Base-by-base conservation (phyloP, 2,888 invertebrate genomes). In the Cephalotes varians region DNA sequence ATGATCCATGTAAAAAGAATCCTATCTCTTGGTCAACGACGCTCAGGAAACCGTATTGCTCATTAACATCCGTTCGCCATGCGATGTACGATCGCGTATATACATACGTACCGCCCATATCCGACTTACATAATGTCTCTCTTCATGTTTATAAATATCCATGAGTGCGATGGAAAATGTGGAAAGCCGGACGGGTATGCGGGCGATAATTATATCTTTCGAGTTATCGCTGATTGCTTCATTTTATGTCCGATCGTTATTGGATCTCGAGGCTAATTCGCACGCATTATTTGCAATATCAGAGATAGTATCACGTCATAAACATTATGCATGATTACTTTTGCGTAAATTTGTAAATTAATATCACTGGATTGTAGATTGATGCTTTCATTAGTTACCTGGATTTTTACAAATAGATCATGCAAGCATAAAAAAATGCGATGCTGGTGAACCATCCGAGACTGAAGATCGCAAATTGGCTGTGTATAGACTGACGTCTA, bases 71-170 rank as follows among this genome's bases (percentile, higher is more conserved):
- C 69, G 77, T 77, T 44, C 62, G 40, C 34, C 56, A 28, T 37
- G 51, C 56, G 69, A 56, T 34, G 67, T 65, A 65, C 40, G 25
- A 51, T 77, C 77, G 21, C 3, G 56, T 44, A 69, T 44, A 69
- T 65, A 31, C 10, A 56, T 21, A 15, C n/a, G 10, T 37, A 74
- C 54, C 74, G 54, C 54, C 40, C 44, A 77, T 77, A 67, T 44
- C 67, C 44, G 67, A 44, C 77, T 77, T 77, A 77, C 44, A 69
- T 77, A 77, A 77, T 77, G 31, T 77, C 69, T 34, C 69, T 67
- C 67, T 77, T 77, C 54, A 56, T 21, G 67, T 69, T 77, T 77
- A 77, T 77, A 77, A 77, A 77, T 77, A 77, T 40, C 69, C 44
- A 44, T 21, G 6, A 31, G 56, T 25, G 25, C 21, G 25, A 9